These are phyloP conservation scores for Abrostola triplasia DNA, from an alignment of 2,888 invertebrate species.

Conservation along the genomic window DNA sequence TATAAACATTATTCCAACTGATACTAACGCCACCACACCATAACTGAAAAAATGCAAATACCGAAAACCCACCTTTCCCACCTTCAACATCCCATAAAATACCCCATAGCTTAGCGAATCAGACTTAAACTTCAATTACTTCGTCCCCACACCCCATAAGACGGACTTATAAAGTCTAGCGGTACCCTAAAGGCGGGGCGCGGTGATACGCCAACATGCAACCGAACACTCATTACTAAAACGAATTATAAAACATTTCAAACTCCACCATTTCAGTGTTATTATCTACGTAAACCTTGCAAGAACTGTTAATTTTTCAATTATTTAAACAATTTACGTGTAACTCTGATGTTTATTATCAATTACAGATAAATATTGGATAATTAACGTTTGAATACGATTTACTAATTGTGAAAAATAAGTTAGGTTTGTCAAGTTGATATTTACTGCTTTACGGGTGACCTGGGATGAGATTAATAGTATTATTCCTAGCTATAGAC, in stretches of 20 bases:
- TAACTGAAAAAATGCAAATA: conserved; percentile 5
- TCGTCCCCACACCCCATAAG: conserved; percentile 22
- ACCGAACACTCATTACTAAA: conserved; percentile 43
- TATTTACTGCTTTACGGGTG: no score
- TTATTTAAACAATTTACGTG: background rate
- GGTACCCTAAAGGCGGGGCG: conserved; percentile 49
- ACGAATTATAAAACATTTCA: conserved; percentile 28
- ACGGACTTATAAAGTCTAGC: conserved; percentile 30
- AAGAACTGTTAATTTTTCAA: background rate
- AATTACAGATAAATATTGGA: background rate
- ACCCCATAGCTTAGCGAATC: conserved; percentile 26
- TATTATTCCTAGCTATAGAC: no score
- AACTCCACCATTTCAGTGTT: conserved; percentile 10
- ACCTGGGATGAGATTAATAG: no score
- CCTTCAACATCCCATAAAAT: conserved; percentile 10
- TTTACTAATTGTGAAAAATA: no score
- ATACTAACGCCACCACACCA: background rate
- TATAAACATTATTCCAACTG: background rate
- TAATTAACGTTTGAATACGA: no score
- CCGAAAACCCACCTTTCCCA: conserved; percentile 15
- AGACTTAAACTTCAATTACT: conserved; percentile 22
- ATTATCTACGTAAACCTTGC: background rate
- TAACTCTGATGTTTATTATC: conserved; percentile 5
- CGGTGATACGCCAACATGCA: conserved; percentile 53
- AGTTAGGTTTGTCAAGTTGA: no score